Evolutionary conservation across 2,888 invertebrate genomes (phyloP).

Genomic region (Harpalus rubripes): DNA sequence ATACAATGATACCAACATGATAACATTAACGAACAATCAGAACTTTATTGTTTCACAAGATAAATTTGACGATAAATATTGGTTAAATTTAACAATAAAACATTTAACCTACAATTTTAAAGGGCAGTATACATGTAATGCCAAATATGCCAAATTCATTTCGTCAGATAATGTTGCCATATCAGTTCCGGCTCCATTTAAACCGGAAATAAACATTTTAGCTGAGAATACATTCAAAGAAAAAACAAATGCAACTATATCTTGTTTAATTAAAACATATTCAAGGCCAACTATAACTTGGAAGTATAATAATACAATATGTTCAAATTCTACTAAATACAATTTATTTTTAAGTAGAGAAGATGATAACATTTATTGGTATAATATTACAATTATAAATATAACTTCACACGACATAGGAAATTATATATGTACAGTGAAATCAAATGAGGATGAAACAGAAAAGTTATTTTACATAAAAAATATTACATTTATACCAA

Average conservation of each 20-base stretch:
- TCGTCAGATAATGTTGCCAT: background rate
- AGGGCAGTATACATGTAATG: slow-evolving; percentile 8
- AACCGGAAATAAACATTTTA: slow-evolving; percentile 15
- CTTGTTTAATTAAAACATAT: slow-evolving; percentile 17
- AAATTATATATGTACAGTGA: background rate
- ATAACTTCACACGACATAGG: background rate
- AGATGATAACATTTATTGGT: slow-evolving; percentile 3
- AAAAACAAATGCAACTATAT: slow-evolving; percentile 8
- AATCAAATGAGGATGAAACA: slow-evolving; percentile 12
- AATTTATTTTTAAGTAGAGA: background rate
- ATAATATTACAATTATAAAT: slow-evolving; percentile 43
- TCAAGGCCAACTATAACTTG: slow-evolving; percentile 5
- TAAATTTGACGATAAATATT: slow-evolving; percentile 12
- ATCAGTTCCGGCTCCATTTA: slow-evolving; percentile 3
- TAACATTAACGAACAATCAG: background rate
- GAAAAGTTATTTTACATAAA: slow-evolving; percentile 9
- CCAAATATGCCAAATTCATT: background rate
- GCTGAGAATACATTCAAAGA: background rate
- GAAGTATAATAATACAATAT: slow-evolving; percentile 16
- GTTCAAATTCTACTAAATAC: slow-evolving; percentile 4
- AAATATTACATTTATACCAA: slow-evolving; percentile 1
- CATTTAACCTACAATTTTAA: background rate
- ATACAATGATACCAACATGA: background rate
- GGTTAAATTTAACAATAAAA: slow-evolving; percentile 47
- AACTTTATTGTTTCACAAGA: slow-evolving; percentile 1